These are phyloP conservation scores for Drosophila setifemur DNA, from an alignment of 1,140 invertebrate genomes.

Conservation along the genomic window DNA sequence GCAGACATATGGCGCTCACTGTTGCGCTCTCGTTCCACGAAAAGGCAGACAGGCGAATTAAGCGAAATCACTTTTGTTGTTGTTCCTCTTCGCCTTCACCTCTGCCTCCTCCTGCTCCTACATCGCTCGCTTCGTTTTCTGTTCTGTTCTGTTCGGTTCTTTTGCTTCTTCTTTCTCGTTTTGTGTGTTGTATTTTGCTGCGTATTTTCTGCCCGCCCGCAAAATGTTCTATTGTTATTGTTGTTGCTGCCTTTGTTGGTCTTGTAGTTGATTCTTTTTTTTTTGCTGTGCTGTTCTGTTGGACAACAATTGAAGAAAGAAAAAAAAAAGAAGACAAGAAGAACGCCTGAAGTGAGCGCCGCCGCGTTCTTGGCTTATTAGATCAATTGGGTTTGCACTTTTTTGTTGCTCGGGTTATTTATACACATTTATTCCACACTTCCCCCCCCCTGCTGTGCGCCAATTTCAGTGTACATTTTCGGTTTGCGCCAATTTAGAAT, in stretches of 20 bases:
- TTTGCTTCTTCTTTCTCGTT: not conserved
- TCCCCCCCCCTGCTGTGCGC: slow-evolving; percentile 26
- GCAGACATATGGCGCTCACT: slow-evolving; percentile 52
- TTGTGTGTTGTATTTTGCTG: slow-evolving; percentile 28
- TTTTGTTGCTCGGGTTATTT: slow-evolving; percentile 49
- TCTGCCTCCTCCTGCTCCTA: not conserved
- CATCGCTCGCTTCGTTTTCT: no score
- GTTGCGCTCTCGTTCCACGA: slow-evolving; percentile 42
- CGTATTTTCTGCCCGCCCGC: slow-evolving; percentile 48
- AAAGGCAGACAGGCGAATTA: no score
- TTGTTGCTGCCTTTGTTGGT: slow-evolving; percentile 23
- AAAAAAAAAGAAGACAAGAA: slow-evolving; percentile 38
- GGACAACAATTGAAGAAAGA: slow-evolving; percentile 44
- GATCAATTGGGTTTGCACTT: slow-evolving; percentile 72
- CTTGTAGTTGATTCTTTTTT: not conserved
- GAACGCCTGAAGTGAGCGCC: slow-evolving; percentile 53
- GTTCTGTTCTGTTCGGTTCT: not conserved
- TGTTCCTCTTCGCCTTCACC: not conserved
- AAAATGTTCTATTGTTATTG: slow-evolving; percentile 55
- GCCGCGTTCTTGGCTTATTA: slow-evolving; percentile 68
- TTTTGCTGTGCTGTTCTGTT: slow-evolving; percentile 15
- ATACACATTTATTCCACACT: slow-evolving; percentile 33
- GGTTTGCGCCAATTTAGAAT: slow-evolving; percentile 57
- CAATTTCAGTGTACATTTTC: slow-evolving; percentile 53
- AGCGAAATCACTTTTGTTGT: slow-evolving; percentile 40